Evolutionary conservation across 2,888 invertebrate species (phyloP), one percentile per base, ranked within the genome.

Genomic region (Pomacea canaliculata): DNA sequence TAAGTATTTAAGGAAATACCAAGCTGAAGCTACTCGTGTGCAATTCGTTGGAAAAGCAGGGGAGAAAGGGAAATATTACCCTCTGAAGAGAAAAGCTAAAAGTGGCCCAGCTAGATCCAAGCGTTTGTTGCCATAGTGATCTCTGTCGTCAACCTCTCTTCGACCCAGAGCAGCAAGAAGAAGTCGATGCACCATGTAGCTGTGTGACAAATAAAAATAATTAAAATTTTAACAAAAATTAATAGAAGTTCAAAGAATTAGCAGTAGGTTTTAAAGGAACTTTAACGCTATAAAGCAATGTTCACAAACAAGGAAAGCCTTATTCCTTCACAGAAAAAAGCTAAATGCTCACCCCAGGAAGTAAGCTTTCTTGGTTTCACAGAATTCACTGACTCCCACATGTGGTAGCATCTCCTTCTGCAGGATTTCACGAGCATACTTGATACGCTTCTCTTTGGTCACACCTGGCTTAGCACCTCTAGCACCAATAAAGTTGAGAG

Each of bases 401-500:
- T 99, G 99, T 0, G 99, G 99, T 85, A 99, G 93, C 97, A 99
- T 98, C 95, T 99, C 99, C 89, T 99, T 99, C 89, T 99, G 99
- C 80, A 99, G 92, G 92, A 99, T 99, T 94, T 99, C 99, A 89
- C 96, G 94, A 0, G 99, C 99, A 92, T 99, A 99, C 92, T 99
- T 99, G 71, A 99, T 97, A 93, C 99, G 95, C 90, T 98, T 98
- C 85, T 99, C 99, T 91, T 98, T 98, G 0, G 99, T 98, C 0
- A 99, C 99, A 90, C 99, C 99, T 13, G 99, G 98, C 72, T 96
- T 93, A 49, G 98, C 98, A 83, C 99, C 99, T 91, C 99, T 94
- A 16, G 98, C 95, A 82, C 99, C 99, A 87, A 99, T 99, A 87
- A 99, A 99, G 92, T 98, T 99, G 27, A 99, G 92, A 0, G 99